Conservation (phyloP, 2,113 vertebrate genomes). For the Tyto alba region DNA sequence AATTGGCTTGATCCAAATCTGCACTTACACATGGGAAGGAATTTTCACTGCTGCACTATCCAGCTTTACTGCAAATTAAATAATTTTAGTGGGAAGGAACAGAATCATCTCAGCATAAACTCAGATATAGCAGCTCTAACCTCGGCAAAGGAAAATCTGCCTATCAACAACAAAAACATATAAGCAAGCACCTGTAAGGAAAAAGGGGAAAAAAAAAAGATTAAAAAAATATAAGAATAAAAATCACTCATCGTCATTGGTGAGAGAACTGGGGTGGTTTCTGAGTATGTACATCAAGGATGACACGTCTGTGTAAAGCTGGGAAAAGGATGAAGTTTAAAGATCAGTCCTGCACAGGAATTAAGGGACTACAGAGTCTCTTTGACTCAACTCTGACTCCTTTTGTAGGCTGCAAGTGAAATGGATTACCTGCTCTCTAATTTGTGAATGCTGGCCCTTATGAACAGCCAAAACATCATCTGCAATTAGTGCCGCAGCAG, state of each 20-base stretch:
- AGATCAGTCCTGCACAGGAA: neutral
- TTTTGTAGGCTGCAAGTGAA: neutral
- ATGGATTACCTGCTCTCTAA: neutral
- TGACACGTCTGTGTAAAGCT: neutral
- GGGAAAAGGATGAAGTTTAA: neutral
- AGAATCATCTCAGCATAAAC: neutral
- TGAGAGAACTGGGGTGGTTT: neutral
- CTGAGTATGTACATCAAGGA: neutral
- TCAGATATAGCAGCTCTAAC: neutral
- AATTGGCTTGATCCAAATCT: neutral
- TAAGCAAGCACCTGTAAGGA: neutral
- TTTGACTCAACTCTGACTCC: neutral
- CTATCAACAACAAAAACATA: neutral
- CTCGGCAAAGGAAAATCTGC: neutral
- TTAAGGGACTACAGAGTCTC: neutral
- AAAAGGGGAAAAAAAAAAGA: neutral
- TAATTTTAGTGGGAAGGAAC: neutral
- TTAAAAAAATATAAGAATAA: neutral
- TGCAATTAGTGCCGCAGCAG: neutral
- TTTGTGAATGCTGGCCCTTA: too few relatives aligned
- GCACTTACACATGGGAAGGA: neutral
- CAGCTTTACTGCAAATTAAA: neutral
- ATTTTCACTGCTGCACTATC: neutral
- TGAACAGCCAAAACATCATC: neutral
- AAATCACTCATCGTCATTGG: too few relatives aligned